Conservation (phyloP, 2,888 invertebrate species). For the Coenonympha arcania region DNA sequence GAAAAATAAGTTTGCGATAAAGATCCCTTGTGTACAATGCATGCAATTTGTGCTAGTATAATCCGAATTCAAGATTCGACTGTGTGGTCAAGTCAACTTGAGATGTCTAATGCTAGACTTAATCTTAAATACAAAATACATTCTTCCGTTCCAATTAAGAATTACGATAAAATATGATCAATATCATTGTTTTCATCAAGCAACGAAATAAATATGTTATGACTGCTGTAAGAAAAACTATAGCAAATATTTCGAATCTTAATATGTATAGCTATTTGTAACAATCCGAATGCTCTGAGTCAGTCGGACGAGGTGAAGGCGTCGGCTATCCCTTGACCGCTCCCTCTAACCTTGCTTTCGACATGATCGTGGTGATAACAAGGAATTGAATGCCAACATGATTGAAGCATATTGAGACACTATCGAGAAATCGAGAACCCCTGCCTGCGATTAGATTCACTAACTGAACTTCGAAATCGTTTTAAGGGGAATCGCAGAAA, state of each 20-base stretch:
- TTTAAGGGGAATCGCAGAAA: background rate
- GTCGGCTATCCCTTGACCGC: slow-evolving; percentile 63
- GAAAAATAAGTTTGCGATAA: too few species aligned
- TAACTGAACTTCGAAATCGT: background rate
- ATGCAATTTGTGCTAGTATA: too few species aligned
- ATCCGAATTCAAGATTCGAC: too few species aligned
- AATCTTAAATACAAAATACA: too few species aligned
- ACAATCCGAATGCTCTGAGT: slow-evolving; percentile 39
- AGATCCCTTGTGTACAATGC: too few species aligned
- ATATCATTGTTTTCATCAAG: too few species aligned
- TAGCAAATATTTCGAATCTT: slow-evolving; percentile 48
- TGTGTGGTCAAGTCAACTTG: too few species aligned
- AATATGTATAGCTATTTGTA: slow-evolving; percentile 57
- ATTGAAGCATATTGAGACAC: slow-evolving; percentile 21
- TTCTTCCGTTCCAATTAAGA: too few species aligned
- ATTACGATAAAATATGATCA: too few species aligned
- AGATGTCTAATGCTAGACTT: too few species aligned
- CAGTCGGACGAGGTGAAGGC: slow-evolving; percentile 49
- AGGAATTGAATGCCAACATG: slow-evolving; percentile 36
- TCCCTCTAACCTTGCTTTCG: slow-evolving; percentile 67
- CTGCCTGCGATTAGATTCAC: slow-evolving; percentile 12
- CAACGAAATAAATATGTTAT: too few species aligned
- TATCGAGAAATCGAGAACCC: slow-evolving; percentile 23
- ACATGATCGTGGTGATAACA: slow-evolving; percentile 56
- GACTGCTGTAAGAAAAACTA: slow-evolving; percentile 53